These are phyloP conservation scores for Probosciger aterrimus DNA, from an alignment of 2,113 vertebrate species.

Conservation along the genomic window DNA sequence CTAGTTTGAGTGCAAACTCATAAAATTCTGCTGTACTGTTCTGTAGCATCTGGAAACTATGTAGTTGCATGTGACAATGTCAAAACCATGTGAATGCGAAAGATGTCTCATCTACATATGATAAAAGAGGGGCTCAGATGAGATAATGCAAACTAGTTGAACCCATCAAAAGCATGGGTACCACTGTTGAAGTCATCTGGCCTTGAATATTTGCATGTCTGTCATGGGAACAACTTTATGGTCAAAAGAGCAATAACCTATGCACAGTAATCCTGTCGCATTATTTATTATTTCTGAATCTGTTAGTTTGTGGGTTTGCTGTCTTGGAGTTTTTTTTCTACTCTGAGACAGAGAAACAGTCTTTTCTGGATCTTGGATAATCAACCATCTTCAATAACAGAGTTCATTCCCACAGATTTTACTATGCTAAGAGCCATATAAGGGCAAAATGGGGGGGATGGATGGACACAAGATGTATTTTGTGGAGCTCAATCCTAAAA, in stretches of 20 bases:
- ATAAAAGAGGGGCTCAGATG: conserved; percentile 22
- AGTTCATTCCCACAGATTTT: neutral
- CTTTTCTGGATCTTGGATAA: neutral
- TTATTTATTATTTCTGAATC: conserved; percentile 38
- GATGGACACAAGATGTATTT: neutral
- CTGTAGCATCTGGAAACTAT: neutral
- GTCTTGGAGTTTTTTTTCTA: neutral
- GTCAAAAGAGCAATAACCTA: neutral
- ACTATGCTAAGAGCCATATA: neutral
- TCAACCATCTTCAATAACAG: neutral
- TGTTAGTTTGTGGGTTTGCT: neutral
- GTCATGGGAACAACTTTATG: neutral
- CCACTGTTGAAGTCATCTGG: conserved; percentile 27
- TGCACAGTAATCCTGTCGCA: neutral
- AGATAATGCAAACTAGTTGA: neutral
- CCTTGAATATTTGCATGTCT: neutral
- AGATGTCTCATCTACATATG: conserved; percentile 8
- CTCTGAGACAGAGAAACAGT: neutral
- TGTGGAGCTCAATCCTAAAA: neutral
- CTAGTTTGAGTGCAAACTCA: neutral
- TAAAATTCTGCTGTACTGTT: neutral
- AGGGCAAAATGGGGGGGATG: neutral
- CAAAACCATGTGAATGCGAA: neutral
- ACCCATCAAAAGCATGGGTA: conserved; percentile 9
- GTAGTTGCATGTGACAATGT: neutral